Percentiles rank a stretch among this genome's conserved stretches.
These are phyloP conservation scores for Athene cunicularia DNA, from an alignment of 2,113 vertebrate species.

Conservation along the genomic window DNA sequence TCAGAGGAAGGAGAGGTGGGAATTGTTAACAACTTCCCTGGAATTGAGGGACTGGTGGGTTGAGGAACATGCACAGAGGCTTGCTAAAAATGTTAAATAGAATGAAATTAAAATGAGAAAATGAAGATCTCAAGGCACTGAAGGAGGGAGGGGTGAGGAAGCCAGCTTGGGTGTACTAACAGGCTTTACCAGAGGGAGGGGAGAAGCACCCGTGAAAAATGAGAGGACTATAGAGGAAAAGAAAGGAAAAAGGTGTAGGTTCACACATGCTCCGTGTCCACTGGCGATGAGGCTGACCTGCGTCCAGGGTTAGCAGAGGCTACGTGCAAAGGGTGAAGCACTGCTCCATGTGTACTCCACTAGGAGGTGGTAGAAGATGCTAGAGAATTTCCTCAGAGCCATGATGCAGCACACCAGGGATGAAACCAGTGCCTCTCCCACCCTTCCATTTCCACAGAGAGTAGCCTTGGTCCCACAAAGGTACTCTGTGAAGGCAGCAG, in stretches of 20 bases:
- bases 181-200: neutral
- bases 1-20: neutral
- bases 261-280: neutral
- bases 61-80: neutral
- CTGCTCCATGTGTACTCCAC: rapidly evolving
- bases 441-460: neutral
- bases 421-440: neutral
- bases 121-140: neutral
- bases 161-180: neutral
- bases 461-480: neutral
- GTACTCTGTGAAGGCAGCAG: neutral
- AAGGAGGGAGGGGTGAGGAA: neutral
- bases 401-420: neutral
- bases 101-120: neutral
- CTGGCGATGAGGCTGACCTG: neutral
- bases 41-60: neutral
- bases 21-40: neutral
- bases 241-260: neutral
- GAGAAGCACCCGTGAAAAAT: neutral
- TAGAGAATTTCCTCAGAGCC: neutral
- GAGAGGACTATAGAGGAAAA: neutral
- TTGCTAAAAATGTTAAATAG: neutral
- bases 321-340: rapidly evolving
- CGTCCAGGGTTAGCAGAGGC: neutral
- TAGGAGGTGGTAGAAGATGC: neutral